These are phyloP conservation scores for Sander lucioperca DNA, from an alignment of 2,113 vertebrate species.

Conservation along the genomic window DNA sequence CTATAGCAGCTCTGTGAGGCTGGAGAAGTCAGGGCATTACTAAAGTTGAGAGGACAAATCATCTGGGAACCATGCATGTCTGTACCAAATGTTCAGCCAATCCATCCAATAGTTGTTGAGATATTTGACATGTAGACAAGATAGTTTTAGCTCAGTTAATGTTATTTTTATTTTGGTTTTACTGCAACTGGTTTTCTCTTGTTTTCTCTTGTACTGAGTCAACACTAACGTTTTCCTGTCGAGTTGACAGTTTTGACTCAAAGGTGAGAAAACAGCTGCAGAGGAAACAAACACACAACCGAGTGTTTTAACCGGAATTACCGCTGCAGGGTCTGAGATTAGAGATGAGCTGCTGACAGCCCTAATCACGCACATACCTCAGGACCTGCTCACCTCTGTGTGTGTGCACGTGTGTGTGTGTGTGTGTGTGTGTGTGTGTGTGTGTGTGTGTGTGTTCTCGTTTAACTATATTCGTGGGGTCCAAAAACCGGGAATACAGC, in stretches of 20 bases:
- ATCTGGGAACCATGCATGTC: too few species aligned
- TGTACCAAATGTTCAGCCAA: too few species aligned
- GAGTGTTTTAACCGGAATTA: not conserved
- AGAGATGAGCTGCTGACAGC: slow-evolving; percentile 15
- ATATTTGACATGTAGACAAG: not conserved
- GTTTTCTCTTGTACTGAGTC: too few species aligned
- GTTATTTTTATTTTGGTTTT: not conserved
- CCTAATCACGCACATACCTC: slow-evolving; percentile 22
- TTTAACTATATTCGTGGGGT: too few species aligned
- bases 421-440: too few species aligned
- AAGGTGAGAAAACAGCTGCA: slow-evolving; percentile 14
- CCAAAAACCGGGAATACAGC: too few species aligned
- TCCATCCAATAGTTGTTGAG: too few species aligned
- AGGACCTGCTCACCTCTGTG: not conserved
- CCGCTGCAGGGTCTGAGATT: slow-evolving; percentile 4
- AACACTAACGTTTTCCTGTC: not conserved
- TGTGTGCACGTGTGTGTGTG: not conserved
- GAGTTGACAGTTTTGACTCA: not conserved
- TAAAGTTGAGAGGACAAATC: too few species aligned
- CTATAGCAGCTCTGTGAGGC: too few species aligned
- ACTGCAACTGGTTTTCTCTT: not conserved
- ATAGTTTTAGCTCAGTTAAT: not conserved
- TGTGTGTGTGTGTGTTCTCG: too few species aligned
- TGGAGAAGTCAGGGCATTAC: too few species aligned
- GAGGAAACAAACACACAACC: not conserved